Base-by-base conservation (phyloP, 2,888 invertebrate species). In the Pegoplata infirma region DNA sequence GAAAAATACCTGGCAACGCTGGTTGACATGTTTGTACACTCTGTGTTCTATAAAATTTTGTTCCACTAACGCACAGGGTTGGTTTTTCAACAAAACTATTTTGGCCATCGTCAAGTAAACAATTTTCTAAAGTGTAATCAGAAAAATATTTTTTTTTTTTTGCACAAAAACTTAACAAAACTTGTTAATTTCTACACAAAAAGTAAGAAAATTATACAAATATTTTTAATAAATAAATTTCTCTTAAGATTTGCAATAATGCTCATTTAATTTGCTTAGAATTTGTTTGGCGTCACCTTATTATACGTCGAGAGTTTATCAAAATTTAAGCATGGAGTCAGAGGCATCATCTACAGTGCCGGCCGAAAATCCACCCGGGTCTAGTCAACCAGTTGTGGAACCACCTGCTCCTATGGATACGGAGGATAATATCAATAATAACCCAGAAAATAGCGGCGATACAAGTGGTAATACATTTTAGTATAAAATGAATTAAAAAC, bases 331-430 rank as follows among this genome's bases (percentile, higher is more conserved):
- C 23, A 76, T 76, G 76, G 76, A 76, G 12, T 47, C 66, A 17
- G 76, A 72, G 8, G 4, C 36, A 44, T 14, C 53, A 55, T 16
- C 32, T 10, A 46, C 8, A 10, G 17, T 36, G 5, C 16, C 58
- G 56, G 17, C 6, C 17, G 78, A 74, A 16, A 72, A 47, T 40
- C 10, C 17, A 14, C 7, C 44, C 5, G 25, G 8, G 3, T 17
- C n/a, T 21, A 61, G 49, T 7, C 5, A 6, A 5, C 1, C 16
- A n/a, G 19, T 12, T 5, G 46, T n/a, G 40, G 76, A 75, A 28
- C 0, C 46, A 28, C 0, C 46, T 7, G 67, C 56, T 12, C 63
- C 79, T 1, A 79, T 79, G 79, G 79, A 79, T 1, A 79, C 79
- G 1, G 79, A 72, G 23, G 76, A 76, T 17, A 71, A 74, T 36